Evolutionary conservation across 2,888 invertebrate species (phyloP).

Genomic region (Smittia aterrima): DNA sequence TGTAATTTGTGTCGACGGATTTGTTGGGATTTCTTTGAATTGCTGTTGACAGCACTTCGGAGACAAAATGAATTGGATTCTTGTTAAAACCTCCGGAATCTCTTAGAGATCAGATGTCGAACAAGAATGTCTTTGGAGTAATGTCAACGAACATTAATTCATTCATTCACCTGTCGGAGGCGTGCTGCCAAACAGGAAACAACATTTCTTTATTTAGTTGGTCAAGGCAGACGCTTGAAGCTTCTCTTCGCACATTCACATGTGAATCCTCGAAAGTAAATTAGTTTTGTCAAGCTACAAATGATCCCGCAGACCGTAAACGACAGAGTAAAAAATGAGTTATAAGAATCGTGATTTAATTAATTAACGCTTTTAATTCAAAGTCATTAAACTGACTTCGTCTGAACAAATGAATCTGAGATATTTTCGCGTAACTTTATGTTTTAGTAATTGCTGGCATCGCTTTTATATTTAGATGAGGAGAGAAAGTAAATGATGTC

Average conservation of each 20-base stretch:
- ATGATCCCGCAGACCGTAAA: neutral
- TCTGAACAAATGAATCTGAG: neutral
- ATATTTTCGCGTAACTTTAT: slow-evolving; percentile 7
- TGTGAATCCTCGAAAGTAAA: neutral
- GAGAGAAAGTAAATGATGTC: neutral
- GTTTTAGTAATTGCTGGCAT: slow-evolving; percentile 2
- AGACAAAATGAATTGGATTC: neutral
- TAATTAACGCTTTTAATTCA: neutral
- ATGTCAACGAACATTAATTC: neutral
- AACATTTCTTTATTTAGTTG: neutral
- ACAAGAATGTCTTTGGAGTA: neutral
- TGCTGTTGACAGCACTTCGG: neutral
- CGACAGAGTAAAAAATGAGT: neutral
- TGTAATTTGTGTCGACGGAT: too few relatives aligned
- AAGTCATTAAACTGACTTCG: neutral
- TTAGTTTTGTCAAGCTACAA: neutral
- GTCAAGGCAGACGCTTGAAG: neutral
- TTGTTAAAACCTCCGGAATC: neutral
- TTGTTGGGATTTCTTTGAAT: too few relatives aligned
- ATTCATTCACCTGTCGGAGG: neutral
- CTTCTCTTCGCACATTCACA: neutral
- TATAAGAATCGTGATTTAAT: neutral
- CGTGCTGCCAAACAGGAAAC: slow-evolving; percentile 6
- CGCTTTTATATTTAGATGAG: neutral
- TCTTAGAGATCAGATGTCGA: neutral